Evolutionary conservation across 2,113 vertebrate species (phyloP), one percentile per base, ranked within the genome.

Genomic region (Apistogramma diplotaenia): DNA sequence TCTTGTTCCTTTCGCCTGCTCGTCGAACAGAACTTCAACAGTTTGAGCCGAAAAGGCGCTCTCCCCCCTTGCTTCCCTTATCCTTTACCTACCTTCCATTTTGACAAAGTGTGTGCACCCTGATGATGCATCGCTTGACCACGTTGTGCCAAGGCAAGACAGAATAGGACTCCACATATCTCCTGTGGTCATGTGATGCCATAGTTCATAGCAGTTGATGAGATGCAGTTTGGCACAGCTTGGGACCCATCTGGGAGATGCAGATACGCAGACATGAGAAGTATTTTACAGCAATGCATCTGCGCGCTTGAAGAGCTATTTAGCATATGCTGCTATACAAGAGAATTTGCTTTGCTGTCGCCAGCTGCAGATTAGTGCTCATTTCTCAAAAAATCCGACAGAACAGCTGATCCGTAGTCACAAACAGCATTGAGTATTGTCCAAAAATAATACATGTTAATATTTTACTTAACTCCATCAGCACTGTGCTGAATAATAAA

Each of bases 301-400:
- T 91, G 86, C 46, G 83, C 91, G 89, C 92, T 95, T 93, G 37
- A 92, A 95, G 90, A 94, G 94, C 83, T 94, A 95, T 95, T 93
- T 94, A 94, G 93, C 95, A 94, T 95, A 95, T 95, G 94, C 90
- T 88, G 90, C 92, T 87, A 89, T 92, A 92, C 35, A 79, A 85
- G 89, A 93, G 89, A 93, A 91, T 90, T 80, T 89, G 87, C 83
- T 76, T 85, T 55, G 85, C 85, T 58, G 83, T 87, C 84, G 92
- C 90, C 91, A 93, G 91, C 90, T 91, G 91, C 93, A 93, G 91
- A 93, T 93, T 91, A 92, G 92, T 84, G 87, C 92, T 90, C 73
- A 87, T 92, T 91, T 89, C 89, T 88, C 82, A 73, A 85, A 90
- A 31, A 87, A 89, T 85, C 82, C 73, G 62, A 89, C 89, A 77